Evolutionary conservation across 2,113 vertebrate genomes (phyloP).

Genomic region (Cricetomys ansorgei): DNA sequence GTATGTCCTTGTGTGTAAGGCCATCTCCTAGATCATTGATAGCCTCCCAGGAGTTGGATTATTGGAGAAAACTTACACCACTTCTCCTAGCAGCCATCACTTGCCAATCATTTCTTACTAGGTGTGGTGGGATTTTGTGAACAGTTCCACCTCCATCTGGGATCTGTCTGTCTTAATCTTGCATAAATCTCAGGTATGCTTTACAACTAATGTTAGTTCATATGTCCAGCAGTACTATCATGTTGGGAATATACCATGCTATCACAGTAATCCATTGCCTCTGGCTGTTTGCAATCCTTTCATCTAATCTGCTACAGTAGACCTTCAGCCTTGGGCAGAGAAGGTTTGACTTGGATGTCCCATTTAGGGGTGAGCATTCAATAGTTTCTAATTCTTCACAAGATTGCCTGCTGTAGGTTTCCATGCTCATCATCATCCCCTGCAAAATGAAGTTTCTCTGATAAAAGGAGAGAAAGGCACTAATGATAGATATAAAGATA

Average conservation of each 20-base stretch:
- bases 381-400: background rate
- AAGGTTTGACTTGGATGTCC: no score
- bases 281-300: background rate
- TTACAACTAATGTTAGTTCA: no score
- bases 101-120: background rate
- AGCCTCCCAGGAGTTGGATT: no score
- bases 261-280: background rate
- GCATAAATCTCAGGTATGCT: background rate
- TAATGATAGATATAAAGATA: background rate
- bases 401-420: no score
- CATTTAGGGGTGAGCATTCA: no score
- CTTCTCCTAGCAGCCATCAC: background rate
- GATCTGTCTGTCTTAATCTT: background rate
- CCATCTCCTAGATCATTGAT: no score
- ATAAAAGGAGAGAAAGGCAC: background rate
- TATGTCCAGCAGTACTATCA: no score
- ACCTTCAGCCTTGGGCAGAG: no score
- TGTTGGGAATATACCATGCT: no score
- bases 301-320: background rate
- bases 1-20: no score
- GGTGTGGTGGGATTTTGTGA: background rate
- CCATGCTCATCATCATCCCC: background rate
- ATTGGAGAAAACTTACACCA: background rate
- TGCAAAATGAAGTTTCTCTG: background rate
- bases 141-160: no score